phyloP scores from a whole-genome alignment of 1,140 invertebrate genomes.

The Steinernema feltiae region DNA sequence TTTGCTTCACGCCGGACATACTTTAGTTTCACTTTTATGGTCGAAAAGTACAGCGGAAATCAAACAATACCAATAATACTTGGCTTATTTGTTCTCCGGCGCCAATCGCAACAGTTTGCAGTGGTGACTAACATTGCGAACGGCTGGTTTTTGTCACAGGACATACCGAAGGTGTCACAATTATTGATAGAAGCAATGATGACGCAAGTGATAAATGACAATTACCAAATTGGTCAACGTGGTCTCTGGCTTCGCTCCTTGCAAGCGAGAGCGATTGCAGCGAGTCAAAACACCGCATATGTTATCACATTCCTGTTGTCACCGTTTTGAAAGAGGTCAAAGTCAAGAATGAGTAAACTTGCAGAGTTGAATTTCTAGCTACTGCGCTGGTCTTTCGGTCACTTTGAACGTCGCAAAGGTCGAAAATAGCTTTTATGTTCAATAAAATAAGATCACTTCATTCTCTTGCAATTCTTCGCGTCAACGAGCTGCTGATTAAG shows the following conservation, averaged over 20 bases:
- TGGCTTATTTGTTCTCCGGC: not conserved
- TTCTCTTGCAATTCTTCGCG: no score
- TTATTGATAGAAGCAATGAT: not conserved
- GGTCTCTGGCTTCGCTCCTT: no score
- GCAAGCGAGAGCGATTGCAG: no score
- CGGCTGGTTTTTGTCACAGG: not conserved
- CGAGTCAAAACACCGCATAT: not conserved
- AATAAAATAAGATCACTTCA: no score
- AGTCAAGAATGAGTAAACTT: not conserved
- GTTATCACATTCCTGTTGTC: not conserved
- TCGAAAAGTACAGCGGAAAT: not conserved
- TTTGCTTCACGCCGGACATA: no score
- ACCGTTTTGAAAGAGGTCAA: not conserved
- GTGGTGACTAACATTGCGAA: not conserved
- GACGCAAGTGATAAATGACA: not conserved
- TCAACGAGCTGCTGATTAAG: no score
- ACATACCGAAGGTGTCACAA: not conserved
- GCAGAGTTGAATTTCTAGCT: no score
- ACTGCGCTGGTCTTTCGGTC: no score
- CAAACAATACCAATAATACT: not conserved
- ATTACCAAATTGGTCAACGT: not conserved
- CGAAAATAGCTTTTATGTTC: not conserved
- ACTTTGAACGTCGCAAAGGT: no score
- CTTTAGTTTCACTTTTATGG: not conserved
- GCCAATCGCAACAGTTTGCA: slow-evolving; percentile 6